These are phyloP conservation scores for Cydia pomonella DNA, from an alignment of 1,140 invertebrate species.

Conservation along the genomic window DNA sequence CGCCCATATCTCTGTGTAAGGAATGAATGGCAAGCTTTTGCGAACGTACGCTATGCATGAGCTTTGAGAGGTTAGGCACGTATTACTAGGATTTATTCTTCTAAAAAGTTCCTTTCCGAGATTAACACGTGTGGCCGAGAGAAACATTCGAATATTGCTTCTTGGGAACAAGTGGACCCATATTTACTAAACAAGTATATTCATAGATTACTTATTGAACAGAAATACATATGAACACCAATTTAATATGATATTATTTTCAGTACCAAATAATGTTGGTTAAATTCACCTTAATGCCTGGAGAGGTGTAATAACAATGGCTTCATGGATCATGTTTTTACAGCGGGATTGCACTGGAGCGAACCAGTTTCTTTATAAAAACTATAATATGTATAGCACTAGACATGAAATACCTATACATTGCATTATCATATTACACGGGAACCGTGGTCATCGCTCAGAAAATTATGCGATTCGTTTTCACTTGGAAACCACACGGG, in stretches of 20 bases:
- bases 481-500: constrained; percentile 61
- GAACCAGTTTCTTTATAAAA: constrained; percentile 72
- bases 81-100: constrained; percentile 59
- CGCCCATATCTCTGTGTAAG: constrained; percentile 73
- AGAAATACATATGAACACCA: too few species aligned
- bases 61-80: constrained; percentile 65
- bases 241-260: neutral
- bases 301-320: constrained; percentile 52
- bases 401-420: constrained; percentile 78
- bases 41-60: constrained; percentile 62
- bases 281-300: constrained; percentile 18
- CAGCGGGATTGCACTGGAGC: constrained; percentile 58
- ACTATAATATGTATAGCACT: constrained; percentile 68
- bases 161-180: neutral
- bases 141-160: constrained; percentile 38
- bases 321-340: constrained; percentile 54
- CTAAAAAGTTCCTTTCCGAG: constrained; percentile 64
- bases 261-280: neutral
- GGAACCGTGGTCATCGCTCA: constrained; percentile 75
- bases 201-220: neutral
- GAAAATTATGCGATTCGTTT: constrained; percentile 76
- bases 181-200: neutral
- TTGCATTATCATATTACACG: constrained; percentile 79
- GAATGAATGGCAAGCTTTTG: constrained; percentile 73
- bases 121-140: constrained; percentile 60